Evolutionary conservation across 2,113 vertebrate genomes (phyloP).

Genomic region (Carettochelys insculpta): DNA sequence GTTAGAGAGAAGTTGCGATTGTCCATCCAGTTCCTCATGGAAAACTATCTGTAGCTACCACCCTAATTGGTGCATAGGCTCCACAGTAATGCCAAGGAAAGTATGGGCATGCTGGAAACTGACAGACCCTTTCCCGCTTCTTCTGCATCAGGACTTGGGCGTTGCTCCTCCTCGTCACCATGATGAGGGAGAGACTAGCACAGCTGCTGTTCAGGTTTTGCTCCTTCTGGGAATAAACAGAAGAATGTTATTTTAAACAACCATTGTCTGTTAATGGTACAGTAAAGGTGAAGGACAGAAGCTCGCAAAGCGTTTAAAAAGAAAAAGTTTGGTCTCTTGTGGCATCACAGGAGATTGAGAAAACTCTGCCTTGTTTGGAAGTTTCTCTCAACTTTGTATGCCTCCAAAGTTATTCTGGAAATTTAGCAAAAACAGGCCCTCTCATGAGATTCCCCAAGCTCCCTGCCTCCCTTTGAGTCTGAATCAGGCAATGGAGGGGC

Average conservation of each 20-base stretch:
- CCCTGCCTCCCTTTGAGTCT: background rate
- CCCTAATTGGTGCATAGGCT: background rate
- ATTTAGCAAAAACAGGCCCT: background rate
- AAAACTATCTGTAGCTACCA: background rate
- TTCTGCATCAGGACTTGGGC: background rate
- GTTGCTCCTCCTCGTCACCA: background rate
- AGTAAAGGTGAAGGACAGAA: background rate
- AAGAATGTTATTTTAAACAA: constrained; percentile 28
- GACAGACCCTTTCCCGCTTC: background rate
- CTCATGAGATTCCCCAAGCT: background rate
- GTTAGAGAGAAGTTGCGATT: background rate
- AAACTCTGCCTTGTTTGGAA: background rate
- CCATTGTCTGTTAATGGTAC: background rate
- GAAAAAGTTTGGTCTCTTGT: background rate
- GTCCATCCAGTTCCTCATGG: background rate
- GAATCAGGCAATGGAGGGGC: background rate
- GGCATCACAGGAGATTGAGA: background rate
- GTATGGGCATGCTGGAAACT: background rate
- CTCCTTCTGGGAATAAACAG: constrained; percentile 41
- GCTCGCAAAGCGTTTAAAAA: background rate
- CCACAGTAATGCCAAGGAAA: background rate
- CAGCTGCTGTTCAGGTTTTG: background rate
- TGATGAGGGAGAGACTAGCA: rapidly evolving
- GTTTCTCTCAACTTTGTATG: background rate
- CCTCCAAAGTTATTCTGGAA: background rate